Conservation (phyloP, 2,888 invertebrate genomes). For the Erannis defoliaria region DNA sequence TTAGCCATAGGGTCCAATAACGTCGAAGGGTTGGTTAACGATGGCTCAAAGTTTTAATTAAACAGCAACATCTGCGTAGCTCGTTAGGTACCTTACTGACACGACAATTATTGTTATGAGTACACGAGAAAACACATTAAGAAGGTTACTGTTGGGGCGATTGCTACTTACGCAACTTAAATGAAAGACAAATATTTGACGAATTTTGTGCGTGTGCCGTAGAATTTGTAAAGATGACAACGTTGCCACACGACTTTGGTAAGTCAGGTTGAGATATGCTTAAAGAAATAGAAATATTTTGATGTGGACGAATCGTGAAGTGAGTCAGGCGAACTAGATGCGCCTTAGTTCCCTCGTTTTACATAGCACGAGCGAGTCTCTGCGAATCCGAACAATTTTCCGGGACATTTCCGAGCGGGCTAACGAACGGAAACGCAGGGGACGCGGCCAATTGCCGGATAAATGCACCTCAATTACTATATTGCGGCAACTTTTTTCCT, state of each 20-base stretch:
- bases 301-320: slow-evolving; percentile 22
- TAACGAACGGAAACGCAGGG: slow-evolving; percentile 83
- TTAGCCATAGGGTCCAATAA: slow-evolving; percentile 64
- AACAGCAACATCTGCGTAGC: slow-evolving; percentile 77
- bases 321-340: slow-evolving; percentile 32
- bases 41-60: slow-evolving; percentile 82
- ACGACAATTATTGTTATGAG: slow-evolving; percentile 74
- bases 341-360: slow-evolving; percentile 62
- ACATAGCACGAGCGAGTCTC: slow-evolving; percentile 64
- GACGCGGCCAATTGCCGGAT: slow-evolving; percentile 81
- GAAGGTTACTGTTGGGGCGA: slow-evolving; percentile 29
- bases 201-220: slow-evolving; percentile 2
- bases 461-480: slow-evolving; percentile 83
- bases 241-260: slow-evolving; percentile 3
- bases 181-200: slow-evolving; percentile 12
- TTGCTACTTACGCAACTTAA: slow-evolving; percentile 6
- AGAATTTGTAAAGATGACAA: slow-evolving; percentile 8
- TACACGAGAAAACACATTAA: slow-evolving; percentile 64
- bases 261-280: neutral
- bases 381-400: slow-evolving; percentile 80
- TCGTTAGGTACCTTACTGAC: slow-evolving; percentile 66
- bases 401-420: slow-evolving; percentile 79
- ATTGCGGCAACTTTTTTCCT: slow-evolving; percentile 80
- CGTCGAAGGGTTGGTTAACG: slow-evolving; percentile 73
- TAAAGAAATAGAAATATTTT: slow-evolving; percentile 25